Conservation (phyloP, 1,140 invertebrate genomes). For the Leptestheria dahalacensis region DNA sequence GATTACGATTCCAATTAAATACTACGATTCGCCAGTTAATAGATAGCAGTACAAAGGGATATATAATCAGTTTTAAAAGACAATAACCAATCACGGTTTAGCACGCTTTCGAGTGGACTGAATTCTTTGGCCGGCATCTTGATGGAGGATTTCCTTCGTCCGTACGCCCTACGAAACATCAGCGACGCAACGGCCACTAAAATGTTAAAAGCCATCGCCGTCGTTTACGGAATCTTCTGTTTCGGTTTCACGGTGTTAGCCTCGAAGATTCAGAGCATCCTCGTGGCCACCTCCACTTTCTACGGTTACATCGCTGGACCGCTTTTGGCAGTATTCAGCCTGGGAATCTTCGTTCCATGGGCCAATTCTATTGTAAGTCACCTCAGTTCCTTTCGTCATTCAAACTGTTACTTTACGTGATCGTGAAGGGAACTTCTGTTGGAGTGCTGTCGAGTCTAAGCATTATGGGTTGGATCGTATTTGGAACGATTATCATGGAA, state of each 20-base stretch:
- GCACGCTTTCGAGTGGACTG: constrained; percentile 60
- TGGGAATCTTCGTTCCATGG: constrained; percentile 59
- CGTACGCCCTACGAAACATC: constrained; percentile 22
- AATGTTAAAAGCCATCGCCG: constrained; percentile 25
- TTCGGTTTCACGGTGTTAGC: constrained; percentile 27
- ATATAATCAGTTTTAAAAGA: no score
- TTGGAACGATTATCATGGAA: constrained; percentile 1
- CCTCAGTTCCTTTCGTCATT: background rate
- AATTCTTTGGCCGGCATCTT: constrained; percentile 68
- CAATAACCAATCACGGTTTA: constrained; percentile 26
- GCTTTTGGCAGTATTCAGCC: constrained; percentile 54
- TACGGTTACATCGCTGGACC: constrained; percentile 46
- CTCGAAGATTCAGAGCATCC: constrained; percentile 25
- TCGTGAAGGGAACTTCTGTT: background rate
- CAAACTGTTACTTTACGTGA: no score
- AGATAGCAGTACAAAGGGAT: no score
- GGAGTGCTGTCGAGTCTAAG: background rate
- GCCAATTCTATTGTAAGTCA: constrained; percentile 45
- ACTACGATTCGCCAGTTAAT: no score
- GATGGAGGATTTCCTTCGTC: constrained; percentile 60
- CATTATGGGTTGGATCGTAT: background rate
- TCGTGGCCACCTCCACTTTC: constrained; percentile 31
- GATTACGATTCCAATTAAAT: no score
- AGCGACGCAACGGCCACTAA: constrained; percentile 21
- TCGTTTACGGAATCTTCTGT: constrained; percentile 26